These are phyloP conservation scores for Arrhamphus sclerolepis DNA, from an alignment of 2,797 vertebrate genomes.

Conservation along the genomic window DNA sequence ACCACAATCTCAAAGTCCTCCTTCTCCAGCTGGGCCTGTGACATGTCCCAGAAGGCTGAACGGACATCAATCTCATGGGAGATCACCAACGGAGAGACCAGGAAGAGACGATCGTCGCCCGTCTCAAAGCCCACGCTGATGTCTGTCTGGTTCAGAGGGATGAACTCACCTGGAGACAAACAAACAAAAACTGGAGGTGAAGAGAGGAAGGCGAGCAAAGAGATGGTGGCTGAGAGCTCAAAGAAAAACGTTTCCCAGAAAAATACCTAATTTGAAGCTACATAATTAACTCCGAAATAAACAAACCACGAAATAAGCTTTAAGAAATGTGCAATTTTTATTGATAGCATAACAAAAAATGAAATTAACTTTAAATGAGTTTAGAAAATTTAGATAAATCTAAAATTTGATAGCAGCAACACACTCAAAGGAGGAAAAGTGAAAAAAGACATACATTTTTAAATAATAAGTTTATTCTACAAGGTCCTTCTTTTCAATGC, in stretches of 20 bases:
- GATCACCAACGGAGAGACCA: conserved; percentile 95
- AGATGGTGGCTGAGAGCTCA: conserved; percentile 1
- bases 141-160: conserved; percentile 97
- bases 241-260: not conserved
- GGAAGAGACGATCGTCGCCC: conserved; percentile 94
- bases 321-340: too few species aligned
- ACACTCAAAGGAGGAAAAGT: too few species aligned
- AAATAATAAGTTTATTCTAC: too few species aligned
- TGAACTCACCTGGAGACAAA: conserved; percentile 87
- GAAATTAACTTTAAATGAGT: too few species aligned
- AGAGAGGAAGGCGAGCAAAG: not conserved
- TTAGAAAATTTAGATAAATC: too few species aligned
- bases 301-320: not conserved
- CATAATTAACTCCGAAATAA: not conserved
- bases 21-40: conserved; percentile 89
- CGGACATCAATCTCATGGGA: conserved; percentile 91
- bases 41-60: conserved; percentile 96
- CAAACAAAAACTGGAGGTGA: not conserved
- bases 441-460: too few species aligned
- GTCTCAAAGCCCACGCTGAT: conserved; percentile 98
- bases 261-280: not conserved
- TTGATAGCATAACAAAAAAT: too few species aligned
- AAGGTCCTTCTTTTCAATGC: too few species aligned
- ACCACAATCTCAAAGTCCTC: conserved; percentile 98
- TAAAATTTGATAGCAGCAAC: too few species aligned